Base-by-base conservation (phyloP, 1,140 invertebrate species). In the Hypothenemus hampei region DNA sequence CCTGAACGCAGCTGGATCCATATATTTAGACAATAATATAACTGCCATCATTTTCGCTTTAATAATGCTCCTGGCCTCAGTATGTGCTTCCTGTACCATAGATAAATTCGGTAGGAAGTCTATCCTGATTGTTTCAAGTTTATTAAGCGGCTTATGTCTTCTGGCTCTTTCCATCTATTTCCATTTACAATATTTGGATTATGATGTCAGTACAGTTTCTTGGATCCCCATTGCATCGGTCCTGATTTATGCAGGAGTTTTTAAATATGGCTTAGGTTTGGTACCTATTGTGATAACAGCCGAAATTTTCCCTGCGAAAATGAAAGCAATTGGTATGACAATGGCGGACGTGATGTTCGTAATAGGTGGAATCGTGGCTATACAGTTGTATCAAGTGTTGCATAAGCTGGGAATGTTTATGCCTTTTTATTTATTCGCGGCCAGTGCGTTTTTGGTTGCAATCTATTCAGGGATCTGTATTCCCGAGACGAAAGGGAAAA, bases 401-500 rank as follows among this genome's bases (percentile, higher is more conserved):
- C 69, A 71, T 35, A 33, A 64, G 1, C 2, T 85, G 83, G 75
- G 78, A 0, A 62, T 73, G 10, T 70, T 75, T 48, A 73, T 72
- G 0, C 76, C 79, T 3, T 89, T 88, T 67, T 86, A 79, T 75
- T 66, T 87, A 19, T 90, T 86, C 65, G 74, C 80, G 1, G 72
- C 64, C 3, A 69, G 83, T 49, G 80, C 81, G 39, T 68, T 74
- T 7, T 21, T 82, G 19, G 81, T 82, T 1, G 68, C 75, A 5
- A 40, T 82, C 1, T 83, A 87, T 59, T 75, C 84, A 6, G 74
- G 74, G 11, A 69, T 81, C 31, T 67, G 83, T 24, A 76, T 90
- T 5, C 84, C 86, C 0, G 88, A 91, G 71, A 91, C 87, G 0
- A 89, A 88, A 71, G 86, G 86, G 0, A 85, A 84, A 62, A 78